Conservation (phyloP, 2,113 vertebrate species). For the Chaetorhynchus papuensis region DNA sequence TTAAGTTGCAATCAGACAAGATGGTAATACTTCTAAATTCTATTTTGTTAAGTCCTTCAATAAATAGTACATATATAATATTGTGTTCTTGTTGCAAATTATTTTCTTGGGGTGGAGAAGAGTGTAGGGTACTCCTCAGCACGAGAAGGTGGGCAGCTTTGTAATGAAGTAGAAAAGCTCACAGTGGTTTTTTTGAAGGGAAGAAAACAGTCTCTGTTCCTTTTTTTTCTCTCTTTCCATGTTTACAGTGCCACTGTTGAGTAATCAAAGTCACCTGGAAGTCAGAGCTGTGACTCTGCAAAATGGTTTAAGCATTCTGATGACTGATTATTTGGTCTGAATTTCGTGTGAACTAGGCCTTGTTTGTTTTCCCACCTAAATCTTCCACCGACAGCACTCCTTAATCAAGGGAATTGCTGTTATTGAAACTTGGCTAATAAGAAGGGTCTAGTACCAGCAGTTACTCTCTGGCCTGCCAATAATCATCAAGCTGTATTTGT, state of each 20-base stretch:
- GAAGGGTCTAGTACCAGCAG: not conserved
- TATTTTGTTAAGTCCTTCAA: not conserved
- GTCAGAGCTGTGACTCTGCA: not conserved
- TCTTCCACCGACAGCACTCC: not conserved
- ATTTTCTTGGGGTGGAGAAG: not conserved
- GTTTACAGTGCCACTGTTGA: not conserved
- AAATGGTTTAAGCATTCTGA: not conserved
- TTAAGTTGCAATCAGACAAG: not conserved
- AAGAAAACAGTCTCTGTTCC: not conserved
- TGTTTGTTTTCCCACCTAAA: not conserved
- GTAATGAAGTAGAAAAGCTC: not conserved
- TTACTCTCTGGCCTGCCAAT: not conserved
- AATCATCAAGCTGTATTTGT: not conserved
- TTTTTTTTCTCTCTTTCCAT: not conserved
- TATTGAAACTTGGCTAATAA: not conserved
- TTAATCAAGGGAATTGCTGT: not conserved
- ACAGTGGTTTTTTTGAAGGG: not conserved
- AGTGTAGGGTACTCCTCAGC: accelerated
- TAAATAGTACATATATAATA: not conserved
- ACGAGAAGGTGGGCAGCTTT: not conserved
- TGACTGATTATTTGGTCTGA: not conserved
- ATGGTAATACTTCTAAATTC: not conserved
- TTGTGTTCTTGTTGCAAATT: not conserved
- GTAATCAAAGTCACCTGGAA: not conserved
- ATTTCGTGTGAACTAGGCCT: not conserved